A percentile compares a stretch with the other conserved stretches of the same genome.
These are phyloP conservation scores for Lasioglossum oenotherae DNA, from an alignment of 2,888 invertebrate species.

Conservation along the genomic window DNA sequence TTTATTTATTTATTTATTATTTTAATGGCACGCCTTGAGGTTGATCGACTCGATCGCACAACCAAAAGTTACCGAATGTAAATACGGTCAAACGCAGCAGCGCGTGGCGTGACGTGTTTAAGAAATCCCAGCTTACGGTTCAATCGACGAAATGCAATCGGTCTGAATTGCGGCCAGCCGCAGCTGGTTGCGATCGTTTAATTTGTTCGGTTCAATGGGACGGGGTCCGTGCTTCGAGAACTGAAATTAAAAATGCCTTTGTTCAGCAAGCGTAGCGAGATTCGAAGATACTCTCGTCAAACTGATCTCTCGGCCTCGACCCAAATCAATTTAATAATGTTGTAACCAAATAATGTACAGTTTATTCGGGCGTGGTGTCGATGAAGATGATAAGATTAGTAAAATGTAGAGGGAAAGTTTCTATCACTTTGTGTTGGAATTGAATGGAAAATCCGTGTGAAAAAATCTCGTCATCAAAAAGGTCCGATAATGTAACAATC, in stretches of 20 bases:
- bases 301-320: background rate
- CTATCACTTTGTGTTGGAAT: too few relatives aligned
- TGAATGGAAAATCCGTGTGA: too few relatives aligned
- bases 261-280: background rate
- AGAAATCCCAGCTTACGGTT: constrained; percentile 24
- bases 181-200: background rate
- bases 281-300: background rate
- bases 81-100: too few relatives aligned
- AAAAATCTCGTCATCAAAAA: too few relatives aligned
- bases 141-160: constrained; percentile 35
- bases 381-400: too few relatives aligned
- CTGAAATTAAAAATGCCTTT: background rate
- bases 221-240: background rate
- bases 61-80: too few relatives aligned
- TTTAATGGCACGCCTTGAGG: too few relatives aligned
- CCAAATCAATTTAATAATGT: background rate
- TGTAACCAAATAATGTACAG: background rate
- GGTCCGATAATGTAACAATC: too few relatives aligned
- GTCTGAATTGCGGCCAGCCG: background rate
- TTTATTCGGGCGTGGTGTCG: background rate
- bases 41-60: too few relatives aligned
- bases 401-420: too few relatives aligned
- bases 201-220: background rate
- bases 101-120: too few relatives aligned
- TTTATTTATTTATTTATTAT: too few relatives aligned